A percentile compares a stretch with the other conserved stretches of the same genome.
Evolutionary conservation across 2,888 invertebrate genomes (phyloP).

Genomic region (Callyntrura sp.): DNA sequence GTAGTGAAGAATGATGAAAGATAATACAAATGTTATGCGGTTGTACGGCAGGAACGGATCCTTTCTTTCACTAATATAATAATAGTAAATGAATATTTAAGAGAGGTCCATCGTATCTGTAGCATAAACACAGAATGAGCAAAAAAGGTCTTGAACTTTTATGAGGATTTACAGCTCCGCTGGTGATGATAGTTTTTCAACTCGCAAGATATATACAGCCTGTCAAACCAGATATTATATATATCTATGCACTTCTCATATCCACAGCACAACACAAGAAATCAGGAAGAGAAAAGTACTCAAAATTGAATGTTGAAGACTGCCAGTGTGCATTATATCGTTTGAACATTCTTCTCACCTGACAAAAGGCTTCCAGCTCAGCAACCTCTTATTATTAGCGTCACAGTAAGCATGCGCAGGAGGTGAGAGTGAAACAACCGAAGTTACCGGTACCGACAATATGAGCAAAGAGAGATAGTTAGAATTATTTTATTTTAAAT

Average conservation of each 20-base stretch:
- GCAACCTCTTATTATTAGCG: too few relatives aligned
- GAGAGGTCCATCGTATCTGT: not conserved
- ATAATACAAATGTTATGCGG: not conserved
- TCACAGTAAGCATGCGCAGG: too few relatives aligned
- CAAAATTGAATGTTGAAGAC: slow-evolving; percentile 25
- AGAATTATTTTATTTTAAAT: too few relatives aligned
- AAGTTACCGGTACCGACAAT: too few relatives aligned
- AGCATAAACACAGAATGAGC: slow-evolving; percentile 30
- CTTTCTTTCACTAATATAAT: slow-evolving; percentile 51
- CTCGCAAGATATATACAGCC: not conserved
- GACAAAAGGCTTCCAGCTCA: not conserved
- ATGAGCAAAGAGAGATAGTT: too few relatives aligned
- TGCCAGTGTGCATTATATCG: slow-evolving; percentile 1
- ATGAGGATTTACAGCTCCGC: slow-evolving; percentile 70
- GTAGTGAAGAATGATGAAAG: slow-evolving; percentile 36
- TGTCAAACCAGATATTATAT: slow-evolving; percentile 27
- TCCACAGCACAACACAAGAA: slow-evolving; percentile 12
- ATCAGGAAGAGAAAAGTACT: slow-evolving; percentile 17
- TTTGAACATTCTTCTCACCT: too few relatives aligned
- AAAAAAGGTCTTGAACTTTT: slow-evolving; percentile 74
- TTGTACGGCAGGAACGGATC: not conserved
- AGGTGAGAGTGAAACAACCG: too few relatives aligned
- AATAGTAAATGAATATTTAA: slow-evolving; percentile 14
- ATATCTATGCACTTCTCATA: not conserved
- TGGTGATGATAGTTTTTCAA: slow-evolving; percentile 63